Evolutionary conservation across 2,113 vertebrate genomes (phyloP), one percentile per base, ranked within the genome.

Genomic region (Seriola quinqueradiata): DNA sequence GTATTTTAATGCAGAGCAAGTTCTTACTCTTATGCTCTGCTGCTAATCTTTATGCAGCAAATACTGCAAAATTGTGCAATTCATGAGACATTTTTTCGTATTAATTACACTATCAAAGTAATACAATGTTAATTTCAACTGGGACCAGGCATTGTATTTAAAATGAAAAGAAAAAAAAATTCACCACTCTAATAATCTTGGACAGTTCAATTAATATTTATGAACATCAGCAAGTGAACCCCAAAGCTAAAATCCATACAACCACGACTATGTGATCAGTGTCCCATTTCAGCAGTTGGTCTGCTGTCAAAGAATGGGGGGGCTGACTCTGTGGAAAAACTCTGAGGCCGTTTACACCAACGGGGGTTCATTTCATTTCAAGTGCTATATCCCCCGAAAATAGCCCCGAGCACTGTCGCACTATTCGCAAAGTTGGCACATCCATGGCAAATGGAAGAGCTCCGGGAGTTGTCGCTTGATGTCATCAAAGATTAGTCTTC

Each of bases 361-460:
- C 66, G 80, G 21, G 65, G 28, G 21, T 79, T 67, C 3, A 82
- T 82, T 80, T 75, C 48, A 69, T 67, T 36, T 58, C 21, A 82
- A 50, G 40, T 38, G 54, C 58, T 17, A 28, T 16, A 59, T 77
- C 14, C 25, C 46, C 66, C 40, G 67, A 84, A 81, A 84, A 86
- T 69, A 42, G 72, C 78, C 61, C 21, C 13, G 40, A 72, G 78
- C 38, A 0, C 57, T 40, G 75, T 72, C 75, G 61, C 46, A 46
- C 57, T 79, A 52, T 70, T 85, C 44, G 46, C 21, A 68, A 77
- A 57, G 38, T 25, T 65, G 36, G 34, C 63, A 52, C 55, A 36
- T 69, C 38, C 38, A 52, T 7, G 4, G 16, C 5, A 68, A 76
- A 77, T 38, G 50, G 60, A 77, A 52, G 14, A 67, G 69, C 60